Percentiles rank a stretch among this genome's conserved stretches.
Evolutionary conservation across 2,113 vertebrate genomes (phyloP).

Genomic region (Poicephalus gulielmi): DNA sequence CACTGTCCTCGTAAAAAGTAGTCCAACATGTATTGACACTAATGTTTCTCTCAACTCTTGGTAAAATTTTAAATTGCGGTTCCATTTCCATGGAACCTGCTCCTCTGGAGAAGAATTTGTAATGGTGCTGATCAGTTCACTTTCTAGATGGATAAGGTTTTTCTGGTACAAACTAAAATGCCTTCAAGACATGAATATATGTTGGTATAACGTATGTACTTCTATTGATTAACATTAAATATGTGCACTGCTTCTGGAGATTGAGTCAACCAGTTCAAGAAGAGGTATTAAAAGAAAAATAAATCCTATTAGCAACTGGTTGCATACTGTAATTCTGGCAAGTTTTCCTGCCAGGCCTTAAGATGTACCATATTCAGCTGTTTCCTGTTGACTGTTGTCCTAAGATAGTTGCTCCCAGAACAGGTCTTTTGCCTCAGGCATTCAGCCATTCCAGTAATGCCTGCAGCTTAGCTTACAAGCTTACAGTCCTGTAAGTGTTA

Average conservation of each 20-base stretch:
- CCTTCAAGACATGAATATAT: not conserved
- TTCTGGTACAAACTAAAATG: not conserved
- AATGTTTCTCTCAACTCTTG: not conserved
- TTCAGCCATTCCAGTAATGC: not conserved
- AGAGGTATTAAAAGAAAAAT: not conserved
- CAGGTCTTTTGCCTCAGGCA: not conserved
- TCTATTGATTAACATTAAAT: conserved; percentile 7
- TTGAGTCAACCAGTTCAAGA: conserved; percentile 1
- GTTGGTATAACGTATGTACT: not conserved
- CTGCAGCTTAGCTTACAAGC: not conserved
- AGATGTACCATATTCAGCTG: not conserved
- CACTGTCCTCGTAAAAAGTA: not conserved
- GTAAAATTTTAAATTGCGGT: not conserved
- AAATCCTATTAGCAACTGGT: not conserved
- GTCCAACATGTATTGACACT: not conserved
- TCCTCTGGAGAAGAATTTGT: not conserved
- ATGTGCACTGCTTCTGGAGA: not conserved
- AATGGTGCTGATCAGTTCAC: not conserved
- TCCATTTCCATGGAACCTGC: not conserved
- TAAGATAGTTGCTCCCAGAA: not conserved
- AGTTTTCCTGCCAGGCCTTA: not conserved
- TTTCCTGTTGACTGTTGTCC: not conserved
- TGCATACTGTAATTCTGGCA: not conserved
- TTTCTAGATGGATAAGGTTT: not conserved
- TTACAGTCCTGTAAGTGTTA: not conserved